Conservation (phyloP, 2,113 vertebrate species). For the Aphyosemion australe region DNA sequence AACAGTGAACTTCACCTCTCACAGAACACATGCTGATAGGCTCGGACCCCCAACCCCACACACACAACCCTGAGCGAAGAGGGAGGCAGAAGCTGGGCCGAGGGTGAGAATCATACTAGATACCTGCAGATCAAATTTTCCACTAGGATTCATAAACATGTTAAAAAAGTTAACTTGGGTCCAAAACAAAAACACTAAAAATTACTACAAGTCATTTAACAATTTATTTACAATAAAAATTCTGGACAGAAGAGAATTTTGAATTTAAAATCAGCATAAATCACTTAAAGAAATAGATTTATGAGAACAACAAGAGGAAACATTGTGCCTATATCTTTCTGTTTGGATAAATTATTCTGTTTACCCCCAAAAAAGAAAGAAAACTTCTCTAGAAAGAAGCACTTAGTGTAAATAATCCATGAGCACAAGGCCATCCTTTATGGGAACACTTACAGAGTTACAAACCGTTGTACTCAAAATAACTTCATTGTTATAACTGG, state of each 20-base stretch:
- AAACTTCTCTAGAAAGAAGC: neutral
- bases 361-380: neutral
- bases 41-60: neutral
- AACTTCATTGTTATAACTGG: neutral
- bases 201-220: neutral
- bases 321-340: neutral
- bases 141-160: neutral
- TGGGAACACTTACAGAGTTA: neutral
- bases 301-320: neutral
- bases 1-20: conserved; percentile 16
- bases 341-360: conserved; percentile 1
- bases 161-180: neutral
- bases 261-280: too few species aligned
- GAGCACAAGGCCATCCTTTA: conserved; percentile 3
- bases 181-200: neutral
- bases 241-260: too few species aligned
- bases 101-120: conserved; percentile 3
- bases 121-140: neutral
- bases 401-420: conserved; percentile 15
- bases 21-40: conserved; percentile 29
- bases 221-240: too few species aligned
- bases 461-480: neutral
- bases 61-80: neutral
- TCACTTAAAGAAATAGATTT: neutral
- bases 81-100: neutral